Evolutionary conservation across 1,140 invertebrate species (phyloP).

Genomic region (Drosophila tropicalis): DNA sequence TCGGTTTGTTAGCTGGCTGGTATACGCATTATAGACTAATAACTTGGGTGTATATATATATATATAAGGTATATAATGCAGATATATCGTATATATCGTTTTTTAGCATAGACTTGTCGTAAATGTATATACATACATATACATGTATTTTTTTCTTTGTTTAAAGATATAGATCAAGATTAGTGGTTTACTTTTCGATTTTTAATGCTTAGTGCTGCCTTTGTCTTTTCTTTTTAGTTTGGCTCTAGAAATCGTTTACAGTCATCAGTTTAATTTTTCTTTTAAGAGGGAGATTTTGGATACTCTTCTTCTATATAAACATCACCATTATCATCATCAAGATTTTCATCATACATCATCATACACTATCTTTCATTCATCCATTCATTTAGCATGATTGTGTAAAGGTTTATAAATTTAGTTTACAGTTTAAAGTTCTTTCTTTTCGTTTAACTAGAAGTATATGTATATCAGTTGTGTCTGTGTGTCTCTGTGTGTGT

Average conservation of each 20-base stretch:
- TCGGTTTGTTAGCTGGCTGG: conserved; percentile 27
- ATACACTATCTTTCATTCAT: conserved; percentile 2
- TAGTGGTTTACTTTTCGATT: not conserved
- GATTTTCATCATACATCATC: not conserved
- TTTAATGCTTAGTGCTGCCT: conserved; percentile 7
- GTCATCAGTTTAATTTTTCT: conserved; percentile 35
- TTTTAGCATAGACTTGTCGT: conserved; percentile 41
- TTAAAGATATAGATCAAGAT: not conserved
- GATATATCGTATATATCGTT: conserved; percentile 37
- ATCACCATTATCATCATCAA: conserved; percentile 16
- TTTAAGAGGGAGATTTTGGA: conserved; percentile 8
- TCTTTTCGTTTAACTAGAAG: not conserved
- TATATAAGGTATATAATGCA: conserved; percentile 40
- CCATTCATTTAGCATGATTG: conserved; percentile 4
- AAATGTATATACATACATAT: conserved; percentile 43
- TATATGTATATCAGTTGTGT: conserved; percentile 10
- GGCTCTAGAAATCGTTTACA: conserved; percentile 10
- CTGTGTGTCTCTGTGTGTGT: conserved; percentile 21
- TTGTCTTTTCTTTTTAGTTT: not conserved
- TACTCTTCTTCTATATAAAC: conserved; percentile 22
- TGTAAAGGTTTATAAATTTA: conserved; percentile 26
- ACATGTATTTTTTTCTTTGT: conserved; percentile 8
- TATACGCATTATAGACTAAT: conserved; percentile 52
- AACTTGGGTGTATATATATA: conserved; percentile 63
- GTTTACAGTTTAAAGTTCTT: conserved; percentile 13